Conservation (phyloP, 2,113 vertebrate genomes). For the Hyperoodon ampullatus region DNA sequence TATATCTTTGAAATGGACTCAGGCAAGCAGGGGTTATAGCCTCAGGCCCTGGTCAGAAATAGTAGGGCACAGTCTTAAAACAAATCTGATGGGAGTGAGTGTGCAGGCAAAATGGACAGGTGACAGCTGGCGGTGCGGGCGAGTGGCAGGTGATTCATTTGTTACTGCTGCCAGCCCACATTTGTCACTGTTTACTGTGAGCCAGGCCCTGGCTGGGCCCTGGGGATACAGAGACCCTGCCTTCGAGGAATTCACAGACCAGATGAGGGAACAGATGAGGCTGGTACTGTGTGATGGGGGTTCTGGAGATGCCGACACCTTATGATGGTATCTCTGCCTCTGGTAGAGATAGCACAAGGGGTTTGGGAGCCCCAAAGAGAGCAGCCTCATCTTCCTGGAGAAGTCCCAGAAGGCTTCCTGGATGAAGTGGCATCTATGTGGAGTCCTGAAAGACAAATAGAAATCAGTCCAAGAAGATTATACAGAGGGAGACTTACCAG, state of each 20-base stretch:
- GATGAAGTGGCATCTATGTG: not conserved
- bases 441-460: not conserved
- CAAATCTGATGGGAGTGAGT: not conserved
- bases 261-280: not conserved
- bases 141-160: constrained; percentile 58
- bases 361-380: not conserved
- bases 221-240: constrained; percentile 3
- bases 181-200: constrained; percentile 41
- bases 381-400: not conserved
- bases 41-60: constrained; percentile 46
- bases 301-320: not conserved
- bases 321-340: not conserved
- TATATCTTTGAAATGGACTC: constrained; percentile 36
- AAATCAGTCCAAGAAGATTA: not conserved
- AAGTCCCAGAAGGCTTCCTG: not conserved
- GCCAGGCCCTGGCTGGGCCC: not conserved
- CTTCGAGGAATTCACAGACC: constrained; percentile 62
- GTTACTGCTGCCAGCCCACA: not conserved
- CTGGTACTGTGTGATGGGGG: not conserved
- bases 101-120: not conserved
- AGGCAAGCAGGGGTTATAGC: not conserved
- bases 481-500: fast-evolving
- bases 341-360: not conserved
- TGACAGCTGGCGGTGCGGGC: constrained; percentile 57
- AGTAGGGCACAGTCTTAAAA: constrained; percentile 20